Conservation (phyloP, 2,888 invertebrate species). For the Cephus nigrinus region DNA sequence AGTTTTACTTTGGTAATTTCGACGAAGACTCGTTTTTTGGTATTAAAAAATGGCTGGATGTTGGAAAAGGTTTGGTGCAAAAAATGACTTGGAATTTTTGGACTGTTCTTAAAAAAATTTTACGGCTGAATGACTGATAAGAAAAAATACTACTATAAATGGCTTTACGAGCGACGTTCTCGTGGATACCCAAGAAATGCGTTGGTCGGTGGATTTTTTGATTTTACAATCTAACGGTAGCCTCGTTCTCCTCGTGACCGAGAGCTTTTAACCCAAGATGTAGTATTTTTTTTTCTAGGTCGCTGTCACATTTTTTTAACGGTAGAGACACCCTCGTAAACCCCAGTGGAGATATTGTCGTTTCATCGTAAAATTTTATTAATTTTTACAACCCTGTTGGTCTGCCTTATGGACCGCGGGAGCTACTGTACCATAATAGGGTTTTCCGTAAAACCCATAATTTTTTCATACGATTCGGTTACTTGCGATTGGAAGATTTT, state of each 20-base stretch:
- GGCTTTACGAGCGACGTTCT: background rate
- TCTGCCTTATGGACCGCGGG: background rate
- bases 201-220: background rate
- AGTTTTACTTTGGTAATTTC: no score
- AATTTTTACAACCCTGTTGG: slow-evolving; percentile 32
- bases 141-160: background rate
- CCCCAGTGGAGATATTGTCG: slow-evolving; percentile 6
- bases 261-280: background rate
- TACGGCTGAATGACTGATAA: background rate
- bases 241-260: background rate
- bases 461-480: background rate
- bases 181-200: background rate
- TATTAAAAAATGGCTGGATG: background rate
- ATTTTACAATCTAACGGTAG: background rate
- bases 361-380: slow-evolving; percentile 35
- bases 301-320: slow-evolving; percentile 9
- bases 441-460: background rate
- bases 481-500: background rate
- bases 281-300: slow-evolving; percentile 15
- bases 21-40: no score
- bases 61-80: background rate
- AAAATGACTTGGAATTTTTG: background rate
- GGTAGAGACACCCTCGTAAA: slow-evolving; percentile 8
- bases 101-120: background rate
- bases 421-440: slow-evolving; percentile 25